These are phyloP conservation scores for Brachypteracias leptosomus DNA, from an alignment of 2,113 vertebrate genomes.

Conservation along the genomic window DNA sequence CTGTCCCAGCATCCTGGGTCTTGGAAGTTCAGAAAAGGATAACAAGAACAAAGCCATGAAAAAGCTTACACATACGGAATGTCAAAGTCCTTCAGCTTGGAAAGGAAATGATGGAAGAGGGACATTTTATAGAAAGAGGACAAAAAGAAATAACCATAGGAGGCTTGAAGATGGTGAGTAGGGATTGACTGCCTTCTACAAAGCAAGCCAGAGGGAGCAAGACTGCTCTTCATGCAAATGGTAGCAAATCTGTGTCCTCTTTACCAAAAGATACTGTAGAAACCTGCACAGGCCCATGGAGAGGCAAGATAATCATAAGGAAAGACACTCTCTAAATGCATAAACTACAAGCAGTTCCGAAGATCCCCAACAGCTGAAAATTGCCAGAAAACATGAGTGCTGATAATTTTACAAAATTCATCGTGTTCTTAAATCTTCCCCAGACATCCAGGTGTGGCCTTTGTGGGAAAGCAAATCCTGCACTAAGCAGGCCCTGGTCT, in stretches of 20 bases:
- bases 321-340: background rate
- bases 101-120: background rate
- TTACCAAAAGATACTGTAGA: background rate
- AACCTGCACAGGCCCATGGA: background rate
- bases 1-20: background rate
- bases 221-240: background rate
- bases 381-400: background rate
- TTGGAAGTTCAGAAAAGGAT: background rate
- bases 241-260: background rate
- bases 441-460: background rate
- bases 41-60: background rate
- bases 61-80: background rate
- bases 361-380: background rate
- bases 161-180: background rate
- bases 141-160: background rate
- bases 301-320: background rate
- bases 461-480: background rate
- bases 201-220: background rate
- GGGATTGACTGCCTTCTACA: background rate
- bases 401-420: background rate
- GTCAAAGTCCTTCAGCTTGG: rapidly evolving
- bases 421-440: background rate
- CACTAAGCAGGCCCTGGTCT: background rate
- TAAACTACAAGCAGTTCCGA: background rate
- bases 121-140: background rate